phyloP scores from a whole-genome alignment of 2,113 vertebrate species.

The Ctenomys sociabilis region DNA sequence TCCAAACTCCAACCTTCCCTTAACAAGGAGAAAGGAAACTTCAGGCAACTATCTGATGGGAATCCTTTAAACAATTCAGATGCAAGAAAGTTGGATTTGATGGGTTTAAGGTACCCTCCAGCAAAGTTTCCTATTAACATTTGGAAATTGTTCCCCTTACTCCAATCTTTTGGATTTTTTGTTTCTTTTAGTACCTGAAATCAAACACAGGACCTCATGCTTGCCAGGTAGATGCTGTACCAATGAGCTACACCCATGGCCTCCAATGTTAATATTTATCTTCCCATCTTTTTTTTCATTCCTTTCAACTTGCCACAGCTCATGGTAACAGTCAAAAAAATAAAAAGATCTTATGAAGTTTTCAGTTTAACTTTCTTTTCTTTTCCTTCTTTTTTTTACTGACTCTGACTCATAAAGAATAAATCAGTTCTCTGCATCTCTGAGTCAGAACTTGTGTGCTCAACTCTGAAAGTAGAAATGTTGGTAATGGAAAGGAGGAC shows the following conservation, averaged over 20 bases:
- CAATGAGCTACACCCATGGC: no score
- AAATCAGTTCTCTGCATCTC: conserved; percentile 45
- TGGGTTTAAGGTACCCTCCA: not conserved
- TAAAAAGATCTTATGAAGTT: not conserved
- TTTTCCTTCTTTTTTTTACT: not conserved
- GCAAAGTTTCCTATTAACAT: not conserved
- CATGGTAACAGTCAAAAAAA: not conserved
- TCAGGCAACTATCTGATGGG: not conserved
- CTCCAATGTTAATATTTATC: not conserved
- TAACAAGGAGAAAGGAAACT: not conserved
- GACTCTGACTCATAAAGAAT: conserved; percentile 58
- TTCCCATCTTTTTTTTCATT: not conserved
- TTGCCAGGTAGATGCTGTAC: no score
- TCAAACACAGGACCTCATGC: no score
- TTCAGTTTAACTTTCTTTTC: conserved; percentile 31
- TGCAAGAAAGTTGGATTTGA: not conserved
- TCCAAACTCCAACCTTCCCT: not conserved
- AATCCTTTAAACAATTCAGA: not conserved
- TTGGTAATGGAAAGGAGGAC: not conserved
- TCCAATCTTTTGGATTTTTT: no score
- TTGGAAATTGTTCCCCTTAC: not conserved
- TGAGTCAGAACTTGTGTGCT: conserved; percentile 52
- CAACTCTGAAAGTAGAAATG: conserved; percentile 51
- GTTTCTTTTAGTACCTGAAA: no score
- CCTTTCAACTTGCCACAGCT: not conserved